phyloP scores from a whole-genome alignment of 2,888 invertebrate genomes.

The Hyalella azteca region DNA sequence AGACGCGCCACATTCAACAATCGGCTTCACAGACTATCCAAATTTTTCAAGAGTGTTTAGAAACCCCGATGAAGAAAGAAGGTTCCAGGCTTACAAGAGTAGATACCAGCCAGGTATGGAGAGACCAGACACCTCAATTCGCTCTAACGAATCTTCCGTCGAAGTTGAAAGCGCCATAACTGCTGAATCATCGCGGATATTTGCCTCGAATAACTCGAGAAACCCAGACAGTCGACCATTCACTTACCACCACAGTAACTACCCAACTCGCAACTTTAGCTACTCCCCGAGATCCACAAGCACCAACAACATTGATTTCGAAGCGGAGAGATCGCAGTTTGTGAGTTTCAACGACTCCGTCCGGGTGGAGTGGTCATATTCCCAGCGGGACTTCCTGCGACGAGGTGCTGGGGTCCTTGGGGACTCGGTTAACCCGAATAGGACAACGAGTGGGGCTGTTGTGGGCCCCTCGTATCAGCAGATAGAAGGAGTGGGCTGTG shows the following conservation, averaged over 20 bases:
- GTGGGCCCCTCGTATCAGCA: conserved; percentile 35
- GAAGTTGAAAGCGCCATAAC: not conserved
- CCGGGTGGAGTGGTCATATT: conserved; percentile 35
- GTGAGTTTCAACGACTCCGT: not conserved
- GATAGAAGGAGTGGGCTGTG: conserved; percentile 20
- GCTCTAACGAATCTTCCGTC: not conserved
- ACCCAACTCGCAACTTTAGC: conserved; percentile 19
- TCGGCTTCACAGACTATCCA: not conserved
- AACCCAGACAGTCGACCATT: not conserved
- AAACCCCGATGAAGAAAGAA: conserved; percentile 3
- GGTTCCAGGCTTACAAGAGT: conserved; percentile 5
- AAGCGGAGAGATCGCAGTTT: not conserved
- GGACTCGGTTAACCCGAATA: conserved; percentile 22
- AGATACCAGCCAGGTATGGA: not conserved
- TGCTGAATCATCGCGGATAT: not conserved
- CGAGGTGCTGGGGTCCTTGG: conserved; percentile 29
- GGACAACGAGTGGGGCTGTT: not conserved
- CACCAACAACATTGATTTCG: not conserved
- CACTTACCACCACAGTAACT: conserved; percentile 29
- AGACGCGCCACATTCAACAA: not conserved
- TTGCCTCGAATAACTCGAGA: not conserved
- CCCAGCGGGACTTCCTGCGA: conserved; percentile 1
- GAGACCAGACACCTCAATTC: not conserved
- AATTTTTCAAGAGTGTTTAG: not conserved
- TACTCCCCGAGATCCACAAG: not conserved